A percentile compares a stretch with the other conserved stretches of the same genome.
phyloP scores from a whole-genome alignment of 2,888 invertebrate genomes.

The Hypsopygia costalis region DNA sequence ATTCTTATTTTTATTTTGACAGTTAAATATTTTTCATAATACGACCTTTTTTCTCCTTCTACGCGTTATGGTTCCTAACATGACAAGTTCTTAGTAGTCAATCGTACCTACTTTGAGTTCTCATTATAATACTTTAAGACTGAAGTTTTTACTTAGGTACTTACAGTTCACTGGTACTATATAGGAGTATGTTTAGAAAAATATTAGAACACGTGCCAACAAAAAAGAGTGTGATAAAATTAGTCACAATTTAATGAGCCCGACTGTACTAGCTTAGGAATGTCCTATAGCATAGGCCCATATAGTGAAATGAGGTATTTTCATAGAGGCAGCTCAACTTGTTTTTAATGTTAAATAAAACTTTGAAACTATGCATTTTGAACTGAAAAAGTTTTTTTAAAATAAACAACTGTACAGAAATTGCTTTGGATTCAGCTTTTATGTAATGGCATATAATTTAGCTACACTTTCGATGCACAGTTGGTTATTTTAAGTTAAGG shows the following conservation, averaged over 20 bases:
- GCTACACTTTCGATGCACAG: constrained; percentile 17
- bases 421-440: constrained; percentile 21
- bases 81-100: no score
- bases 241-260: neutral
- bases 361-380: constrained; percentile 26
- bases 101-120: no score
- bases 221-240: constrained; percentile 3
- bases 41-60: no score
- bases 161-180: no score
- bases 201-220: neutral
- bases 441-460: constrained; percentile 16
- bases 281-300: constrained; percentile 9
- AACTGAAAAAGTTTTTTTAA: constrained; percentile 18
- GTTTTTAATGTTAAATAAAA: constrained; percentile 13
- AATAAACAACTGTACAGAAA: constrained; percentile 34
- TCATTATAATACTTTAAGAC: no score
- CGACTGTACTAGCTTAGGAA: neutral
- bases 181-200: no score
- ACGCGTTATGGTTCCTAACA: no score
- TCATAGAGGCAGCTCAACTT: constrained; percentile 36
- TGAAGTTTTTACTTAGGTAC: no score
- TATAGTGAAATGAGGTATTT: constrained; percentile 55
- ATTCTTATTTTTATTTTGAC: constrained; percentile 17
- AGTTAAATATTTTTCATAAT: constrained; percentile 20
- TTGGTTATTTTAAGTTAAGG: constrained; percentile 35